Base-by-base conservation (phyloP, 2,888 invertebrate genomes). In the Agrochola litura region DNA sequence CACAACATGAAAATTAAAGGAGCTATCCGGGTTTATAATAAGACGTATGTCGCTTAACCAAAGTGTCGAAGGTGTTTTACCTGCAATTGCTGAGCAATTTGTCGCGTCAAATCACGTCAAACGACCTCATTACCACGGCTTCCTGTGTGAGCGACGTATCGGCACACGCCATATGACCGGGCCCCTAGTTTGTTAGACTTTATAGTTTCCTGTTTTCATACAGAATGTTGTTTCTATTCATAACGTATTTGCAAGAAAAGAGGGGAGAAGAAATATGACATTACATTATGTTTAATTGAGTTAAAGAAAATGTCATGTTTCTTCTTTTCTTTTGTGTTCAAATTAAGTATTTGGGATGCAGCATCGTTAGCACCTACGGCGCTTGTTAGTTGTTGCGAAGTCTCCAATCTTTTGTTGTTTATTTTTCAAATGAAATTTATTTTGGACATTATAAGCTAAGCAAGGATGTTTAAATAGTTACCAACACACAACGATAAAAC, bases 51-150 rank as follows among this genome's bases (percentile, higher is more conserved):
- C 79, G 73, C 63, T 77, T 67, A 81, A 70, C 61, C 25, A 63
- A 83, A 81, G 78, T 68, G 76, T 78, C 87, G 70, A 73, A 88
- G 79, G 79, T 71, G 82, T 81, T 75, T 69, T 70, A 79, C 85
- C 60, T 75, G 81, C 77, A 78, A 90, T 90, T 90, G 90, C 90
- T 86, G 81, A 89, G 89, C 91, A 94, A 94, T 94, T 94, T 94
- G 89, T 92, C 93, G 93, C 94, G 88, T 93, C 93, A 92, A 88
- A 89, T 91, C 90, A 94, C 93, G 92, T 94, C 93, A 94, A 93
- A 94, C 91, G 92, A 90, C 85, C 90, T 93, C 92, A 93, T 93
- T 93, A 92, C 88, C 63, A 84, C 76, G 73, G 78, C 41, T 87
- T 67, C 76, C 78, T 74, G 70, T 71, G 71, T 64, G 63, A 85